A percentile compares a stretch with the other conserved stretches of the same genome.
phyloP scores from a whole-genome alignment of 2,797 vertebrate genomes.

The Cryptoblepharus egeriae region DNA sequence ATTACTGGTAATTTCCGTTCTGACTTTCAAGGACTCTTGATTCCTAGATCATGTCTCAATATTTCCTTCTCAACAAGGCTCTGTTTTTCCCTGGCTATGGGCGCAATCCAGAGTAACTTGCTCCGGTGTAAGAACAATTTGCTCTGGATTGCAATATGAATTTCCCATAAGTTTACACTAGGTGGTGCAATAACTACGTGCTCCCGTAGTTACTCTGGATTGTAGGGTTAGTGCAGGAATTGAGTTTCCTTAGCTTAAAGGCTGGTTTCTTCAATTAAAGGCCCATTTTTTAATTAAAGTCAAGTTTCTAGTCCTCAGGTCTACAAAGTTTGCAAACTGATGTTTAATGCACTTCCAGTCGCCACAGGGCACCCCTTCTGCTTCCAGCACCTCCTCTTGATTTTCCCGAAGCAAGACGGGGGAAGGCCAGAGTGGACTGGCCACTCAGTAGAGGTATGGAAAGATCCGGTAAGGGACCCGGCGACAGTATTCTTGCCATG shows the following conservation, averaged over 20 bases:
- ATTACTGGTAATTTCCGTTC: neutral
- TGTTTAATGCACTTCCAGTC: neutral
- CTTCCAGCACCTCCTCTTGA: neutral
- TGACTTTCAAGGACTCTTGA: neutral
- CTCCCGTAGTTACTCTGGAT: too few species aligned
- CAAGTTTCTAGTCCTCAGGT: neutral
- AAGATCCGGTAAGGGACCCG: conserved; percentile 89
- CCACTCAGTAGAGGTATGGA: conserved; percentile 87
- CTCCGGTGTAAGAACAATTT: too few species aligned
- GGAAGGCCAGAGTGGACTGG: neutral
- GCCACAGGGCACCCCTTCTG: rapidly evolving
- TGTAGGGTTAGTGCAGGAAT: too few species aligned
- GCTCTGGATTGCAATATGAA: too few species aligned
- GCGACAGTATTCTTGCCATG: conserved; percentile 88
- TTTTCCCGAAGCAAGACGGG: neutral
- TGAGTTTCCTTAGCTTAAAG: neutral
- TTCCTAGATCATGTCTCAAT: neutral
- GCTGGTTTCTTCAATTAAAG: neutral
- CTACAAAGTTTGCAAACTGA: neutral
- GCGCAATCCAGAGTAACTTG: too few species aligned
- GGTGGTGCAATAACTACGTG: too few species aligned
- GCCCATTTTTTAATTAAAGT: neutral
- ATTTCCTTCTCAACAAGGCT: neutral
- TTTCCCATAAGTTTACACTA: too few species aligned
- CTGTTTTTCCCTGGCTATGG: neutral